phyloP scores from a whole-genome alignment of 2,113 vertebrate genomes.

The Nesospiza acunhae region DNA sequence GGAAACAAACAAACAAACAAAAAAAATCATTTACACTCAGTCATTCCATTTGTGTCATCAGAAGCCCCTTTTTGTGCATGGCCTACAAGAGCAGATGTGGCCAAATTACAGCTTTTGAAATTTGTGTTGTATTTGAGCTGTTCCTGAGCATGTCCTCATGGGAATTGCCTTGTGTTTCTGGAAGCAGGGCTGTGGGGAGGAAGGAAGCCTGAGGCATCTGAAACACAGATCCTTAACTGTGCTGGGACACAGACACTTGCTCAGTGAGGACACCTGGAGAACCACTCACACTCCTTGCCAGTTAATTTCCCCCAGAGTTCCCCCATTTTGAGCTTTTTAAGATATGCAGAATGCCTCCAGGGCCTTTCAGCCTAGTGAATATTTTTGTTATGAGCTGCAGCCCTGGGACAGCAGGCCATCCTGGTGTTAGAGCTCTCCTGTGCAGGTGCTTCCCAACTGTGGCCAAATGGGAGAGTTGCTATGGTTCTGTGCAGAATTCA shows the following conservation, averaged over 20 bases:
- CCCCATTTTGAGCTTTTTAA: neutral
- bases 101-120: neutral
- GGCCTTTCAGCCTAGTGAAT: neutral
- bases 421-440: neutral
- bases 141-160: neutral
- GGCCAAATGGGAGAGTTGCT: neutral
- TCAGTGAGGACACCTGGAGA: neutral
- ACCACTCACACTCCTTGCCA: neutral
- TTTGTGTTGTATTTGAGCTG: rapidly evolving
- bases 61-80: neutral
- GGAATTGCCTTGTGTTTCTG: neutral
- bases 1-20: neutral
- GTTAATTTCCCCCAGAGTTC: neutral
- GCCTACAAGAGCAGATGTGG: neutral
- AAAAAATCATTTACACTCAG: neutral
- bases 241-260: neutral
- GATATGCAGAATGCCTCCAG: neutral
- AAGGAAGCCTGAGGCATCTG: neutral
- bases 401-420: neutral
- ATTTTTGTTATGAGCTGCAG: neutral
- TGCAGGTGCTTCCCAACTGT: neutral
- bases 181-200: neutral
- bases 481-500: neutral
- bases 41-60: neutral
- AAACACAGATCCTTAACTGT: neutral